Evolutionary conservation across 2,113 vertebrate species (phyloP), one percentile per base, ranked within the genome.

Genomic region (Serinus canaria): DNA sequence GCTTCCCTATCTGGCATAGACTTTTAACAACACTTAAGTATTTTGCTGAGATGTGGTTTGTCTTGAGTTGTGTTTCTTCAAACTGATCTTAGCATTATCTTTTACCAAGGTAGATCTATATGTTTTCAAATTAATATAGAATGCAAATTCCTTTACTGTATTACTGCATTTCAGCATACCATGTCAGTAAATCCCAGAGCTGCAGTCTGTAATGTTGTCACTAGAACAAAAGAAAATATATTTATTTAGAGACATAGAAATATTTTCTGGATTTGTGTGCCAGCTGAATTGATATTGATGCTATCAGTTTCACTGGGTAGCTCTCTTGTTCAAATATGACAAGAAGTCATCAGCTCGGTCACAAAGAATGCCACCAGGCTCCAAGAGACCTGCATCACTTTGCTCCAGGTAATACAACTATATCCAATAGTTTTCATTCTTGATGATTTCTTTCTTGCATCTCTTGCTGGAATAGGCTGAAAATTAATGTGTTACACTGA

Each of bases 401-500:
- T 63, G 20, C 46, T 92, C 24, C 50, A 73, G n/a, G n/a, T 82
- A 56, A 73, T 53, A 44, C 49, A 94, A 90, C 37, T 69, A 25
- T 80, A 90, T 62, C 79, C 41, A 83, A 37, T 33, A 69, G 31
- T 90, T 90, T 73, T 76, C 50, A 73, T 80, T 83, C 53, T 60
- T 87, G 52, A 70, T 46, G 15, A 80, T 83, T 91, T 89, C 63
- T 21, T 83, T 92, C 50, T 92, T 85, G 53, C 0, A 0, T 73
- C 18, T 95, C 70, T 41, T 88, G 63, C 55, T 90, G 59, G 46
- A 83, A 77, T 33, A 35, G 83, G 23, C 67, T 83, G 52, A 95
- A 93, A 93, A 96, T 92, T 69, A 68, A 89, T 82, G 62, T 93
- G 46, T 88, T 93, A 80, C 72, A 62, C 59, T 90, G 75, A 59